Conservation (phyloP, 2,888 invertebrate genomes). For the Heterodera filipjevi region DNA sequence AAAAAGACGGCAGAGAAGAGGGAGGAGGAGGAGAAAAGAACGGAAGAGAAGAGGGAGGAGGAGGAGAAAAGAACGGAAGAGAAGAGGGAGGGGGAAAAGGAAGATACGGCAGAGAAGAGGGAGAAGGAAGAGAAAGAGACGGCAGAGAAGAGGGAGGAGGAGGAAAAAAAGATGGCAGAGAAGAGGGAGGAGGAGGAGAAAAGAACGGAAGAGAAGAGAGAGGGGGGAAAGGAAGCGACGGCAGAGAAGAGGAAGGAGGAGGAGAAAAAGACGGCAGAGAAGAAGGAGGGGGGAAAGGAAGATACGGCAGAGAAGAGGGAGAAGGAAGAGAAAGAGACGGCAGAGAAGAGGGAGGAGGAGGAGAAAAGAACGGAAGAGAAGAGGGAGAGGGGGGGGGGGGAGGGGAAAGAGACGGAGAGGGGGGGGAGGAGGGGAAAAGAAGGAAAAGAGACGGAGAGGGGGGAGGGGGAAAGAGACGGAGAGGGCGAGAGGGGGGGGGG, state of each 20-base stretch:
- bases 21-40: too few species aligned
- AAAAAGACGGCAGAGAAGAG: too few species aligned
- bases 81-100: too few species aligned
- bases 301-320: neutral
- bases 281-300: neutral
- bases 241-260: neutral
- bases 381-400: neutral
- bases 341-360: neutral
- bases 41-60: neutral
- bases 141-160: neutral
- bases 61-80: too few species aligned
- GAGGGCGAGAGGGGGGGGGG: neutral
- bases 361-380: too few species aligned
- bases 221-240: neutral
- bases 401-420: neutral
- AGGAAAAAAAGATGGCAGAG: too few species aligned
- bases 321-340: neutral
- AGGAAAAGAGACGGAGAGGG: neutral
- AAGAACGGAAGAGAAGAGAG: neutral
- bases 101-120: neutral
- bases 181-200: neutral
- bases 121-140: neutral
- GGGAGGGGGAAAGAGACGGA: neutral
- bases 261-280: neutral
- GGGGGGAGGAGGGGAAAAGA: neutral